Base-by-base conservation (phyloP, 2,888 invertebrate species). In the Dione juno region DNA sequence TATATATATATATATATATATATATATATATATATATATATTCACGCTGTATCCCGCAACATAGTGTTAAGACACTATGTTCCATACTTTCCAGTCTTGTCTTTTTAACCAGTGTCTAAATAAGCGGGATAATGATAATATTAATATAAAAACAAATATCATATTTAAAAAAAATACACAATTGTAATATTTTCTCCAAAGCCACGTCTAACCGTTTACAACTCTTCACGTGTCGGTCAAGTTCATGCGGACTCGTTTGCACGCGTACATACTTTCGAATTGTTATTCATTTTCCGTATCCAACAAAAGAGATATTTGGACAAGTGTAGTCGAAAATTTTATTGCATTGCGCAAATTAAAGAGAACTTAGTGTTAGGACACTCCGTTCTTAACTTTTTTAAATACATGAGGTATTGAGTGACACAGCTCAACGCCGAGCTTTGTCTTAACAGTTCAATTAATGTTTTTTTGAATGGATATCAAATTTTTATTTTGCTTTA, bases 221-320 rank as follows among this genome's bases (percentile, higher is more conserved):
- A 59, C 66, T 72, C 74, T 73, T 50, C 69, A 75, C 11, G 66
- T 67, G 52, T 75, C 75, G 79, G 84, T 83, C 83, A 85, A 84
- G 82, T 81, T 82, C 82, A 80, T 74, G 74, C 77, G 84, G 84
- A 85, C 84, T 74, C 73, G 74, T 81, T 73, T 76, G 75, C 80
- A 76, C 74, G 70, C 59, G 74, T 72, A n/a, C n/a, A n/a, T n/a
- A 80, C 87, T 88, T 88, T 88, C 87, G 74, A 85, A 82, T 80
- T 72, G 76, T 76, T 80, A 77, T 79, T 81, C 78, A 77, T 75
- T 72, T 75, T 74, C 67, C 58, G 72, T 48, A 48, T 54, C 73
- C 72, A 70, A 77, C 75, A 78, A 81, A 70, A 84, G 85, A 82
- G 84, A 84, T 82, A 57, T 61, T 35, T 52, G 16, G 37, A n/a